phyloP scores from a whole-genome alignment of 2,113 vertebrate genomes.

The Gorsachius goisagi region DNA sequence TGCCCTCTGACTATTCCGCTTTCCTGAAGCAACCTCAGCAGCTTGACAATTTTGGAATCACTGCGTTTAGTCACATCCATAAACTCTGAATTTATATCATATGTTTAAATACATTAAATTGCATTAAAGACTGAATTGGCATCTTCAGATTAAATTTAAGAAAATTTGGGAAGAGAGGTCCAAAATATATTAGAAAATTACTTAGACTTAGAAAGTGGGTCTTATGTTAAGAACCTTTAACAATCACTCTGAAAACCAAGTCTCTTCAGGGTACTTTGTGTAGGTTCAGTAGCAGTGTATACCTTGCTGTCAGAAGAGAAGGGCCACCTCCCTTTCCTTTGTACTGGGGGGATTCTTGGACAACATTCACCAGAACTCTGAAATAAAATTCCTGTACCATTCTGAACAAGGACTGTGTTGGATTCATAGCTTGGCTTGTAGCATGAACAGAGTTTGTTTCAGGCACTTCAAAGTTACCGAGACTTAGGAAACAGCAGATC shows the following conservation, averaged over 20 bases:
- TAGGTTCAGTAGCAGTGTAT: neutral
- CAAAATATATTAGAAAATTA: neutral
- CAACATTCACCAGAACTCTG: neutral
- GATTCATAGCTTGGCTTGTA: neutral
- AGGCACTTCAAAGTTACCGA: neutral
- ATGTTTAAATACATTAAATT: neutral
- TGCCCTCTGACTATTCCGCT: neutral
- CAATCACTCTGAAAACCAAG: neutral
- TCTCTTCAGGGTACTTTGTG: neutral
- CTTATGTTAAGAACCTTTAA: neutral
- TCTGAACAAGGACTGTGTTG: neutral
- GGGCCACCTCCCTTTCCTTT: neutral
- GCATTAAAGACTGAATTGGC: neutral
- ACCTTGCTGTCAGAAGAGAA: neutral
- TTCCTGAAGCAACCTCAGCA: neutral
- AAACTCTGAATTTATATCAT: neutral
- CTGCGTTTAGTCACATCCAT: fast-evolving
- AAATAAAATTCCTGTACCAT: neutral
- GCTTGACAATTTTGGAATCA: neutral
- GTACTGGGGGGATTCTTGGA: neutral
- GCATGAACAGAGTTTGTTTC: neutral
- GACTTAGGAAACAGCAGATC: neutral
- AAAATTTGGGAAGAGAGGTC: neutral
- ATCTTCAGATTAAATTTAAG: neutral
- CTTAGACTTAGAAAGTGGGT: neutral